These are phyloP conservation scores for Umimayanthus kanabou DNA, from an alignment of 92 coral and sea anemone species.

Conservation along the genomic window DNA sequence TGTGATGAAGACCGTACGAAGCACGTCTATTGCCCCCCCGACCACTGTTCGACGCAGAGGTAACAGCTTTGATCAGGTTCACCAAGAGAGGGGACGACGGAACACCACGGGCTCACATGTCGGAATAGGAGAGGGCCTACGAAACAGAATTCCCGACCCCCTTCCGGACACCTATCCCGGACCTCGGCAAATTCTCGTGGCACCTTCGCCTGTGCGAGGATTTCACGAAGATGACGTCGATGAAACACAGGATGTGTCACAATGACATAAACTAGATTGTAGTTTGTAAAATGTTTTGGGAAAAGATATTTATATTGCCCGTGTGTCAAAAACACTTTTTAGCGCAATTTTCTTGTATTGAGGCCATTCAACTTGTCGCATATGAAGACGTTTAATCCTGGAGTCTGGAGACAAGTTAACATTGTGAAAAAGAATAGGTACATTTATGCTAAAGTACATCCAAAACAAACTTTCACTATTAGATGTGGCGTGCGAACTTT, in stretches of 20 bases:
- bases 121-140: slow-evolving; percentile 27
- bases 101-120: slow-evolving; percentile 11
- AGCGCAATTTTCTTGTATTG: neutral
- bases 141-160: slow-evolving; percentile 31
- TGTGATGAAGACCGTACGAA: slow-evolving; percentile 27
- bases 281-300: neutral
- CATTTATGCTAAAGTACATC: too few species aligned
- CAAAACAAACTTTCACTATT: too few species aligned
- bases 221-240: neutral
- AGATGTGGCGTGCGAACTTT: too few species aligned
- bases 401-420: neutral
- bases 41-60: slow-evolving; percentile 23
- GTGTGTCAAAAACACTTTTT: neutral
- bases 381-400: neutral
- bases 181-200: slow-evolving; percentile 26
- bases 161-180: slow-evolving; percentile 32
- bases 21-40: slow-evolving; percentile 1
- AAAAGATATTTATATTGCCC: neutral
- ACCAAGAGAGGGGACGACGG: neutral
- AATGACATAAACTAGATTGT: neutral
- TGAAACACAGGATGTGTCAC: neutral
- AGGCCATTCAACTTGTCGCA: neutral
- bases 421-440: too few species aligned
- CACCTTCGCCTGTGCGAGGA: slow-evolving; percentile 31
- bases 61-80: slow-evolving; percentile 15